A percentile compares a stretch with the other conserved stretches of the same genome.
Evolutionary conservation across 2,888 invertebrate genomes (phyloP).

Genomic region (Tetanocera ferruginea): DNA sequence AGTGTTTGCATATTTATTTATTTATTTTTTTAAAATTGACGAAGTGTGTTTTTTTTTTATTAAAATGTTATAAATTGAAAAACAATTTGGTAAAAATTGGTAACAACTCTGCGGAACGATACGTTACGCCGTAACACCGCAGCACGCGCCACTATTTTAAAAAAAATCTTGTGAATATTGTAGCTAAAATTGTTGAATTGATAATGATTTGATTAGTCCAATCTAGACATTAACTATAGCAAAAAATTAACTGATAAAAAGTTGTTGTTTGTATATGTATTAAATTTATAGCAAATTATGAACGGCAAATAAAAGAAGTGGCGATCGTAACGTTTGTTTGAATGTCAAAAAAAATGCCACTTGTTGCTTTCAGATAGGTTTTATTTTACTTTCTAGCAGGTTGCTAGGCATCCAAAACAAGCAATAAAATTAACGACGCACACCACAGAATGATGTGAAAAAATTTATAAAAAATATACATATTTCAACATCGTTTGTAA

Average conservation of each 20-base stretch:
- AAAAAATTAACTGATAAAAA: not conserved
- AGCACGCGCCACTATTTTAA: conserved; percentile 49
- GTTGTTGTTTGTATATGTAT: conserved; percentile 36
- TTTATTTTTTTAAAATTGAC: conserved; percentile 63
- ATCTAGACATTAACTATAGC: not conserved
- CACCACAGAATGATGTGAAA: conserved; percentile 24
- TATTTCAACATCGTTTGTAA: conserved; percentile 42
- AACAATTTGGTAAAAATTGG: conserved; percentile 4
- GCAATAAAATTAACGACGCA: not conserved
- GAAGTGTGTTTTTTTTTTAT: conserved; percentile 61
- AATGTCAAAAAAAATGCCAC: not conserved
- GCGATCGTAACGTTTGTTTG: not conserved
- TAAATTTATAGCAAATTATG: conserved; percentile 57
- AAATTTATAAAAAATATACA: conserved; percentile 30
- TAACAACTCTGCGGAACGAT: conserved; percentile 43
- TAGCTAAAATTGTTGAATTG: not conserved
- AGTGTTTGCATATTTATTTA: conserved; percentile 33
- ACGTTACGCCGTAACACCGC: conserved; percentile 51
- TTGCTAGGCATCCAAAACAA: not conserved
- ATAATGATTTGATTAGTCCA: not conserved
- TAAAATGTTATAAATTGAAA: not conserved
- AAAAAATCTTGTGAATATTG: not conserved
- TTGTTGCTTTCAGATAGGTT: not conserved
- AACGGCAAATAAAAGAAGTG: conserved; percentile 61
- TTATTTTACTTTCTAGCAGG: not conserved